Conservation (phyloP, 2,888 invertebrate genomes). For the Polymixis lichenea region DNA sequence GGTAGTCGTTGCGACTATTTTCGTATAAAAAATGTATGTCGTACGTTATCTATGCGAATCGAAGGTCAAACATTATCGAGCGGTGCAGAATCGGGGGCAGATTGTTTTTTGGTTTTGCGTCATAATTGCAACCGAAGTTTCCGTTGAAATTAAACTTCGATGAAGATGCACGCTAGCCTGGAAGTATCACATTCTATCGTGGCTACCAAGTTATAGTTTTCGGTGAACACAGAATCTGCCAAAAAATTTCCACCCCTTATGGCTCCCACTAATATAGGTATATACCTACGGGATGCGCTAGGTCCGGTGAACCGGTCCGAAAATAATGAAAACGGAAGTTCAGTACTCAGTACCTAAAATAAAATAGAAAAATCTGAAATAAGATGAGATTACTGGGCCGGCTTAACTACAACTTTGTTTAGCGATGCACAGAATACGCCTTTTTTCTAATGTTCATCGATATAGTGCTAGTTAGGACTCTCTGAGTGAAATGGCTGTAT, state of each 20-base stretch:
- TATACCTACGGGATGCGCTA: background rate
- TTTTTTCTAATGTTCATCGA: background rate
- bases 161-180: background rate
- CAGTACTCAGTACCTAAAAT: background rate
- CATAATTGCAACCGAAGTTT: background rate
- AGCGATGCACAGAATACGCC: background rate
- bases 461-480: too few relatives aligned
- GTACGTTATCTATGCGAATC: slow-evolving; percentile 1
- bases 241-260: background rate
- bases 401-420: background rate
- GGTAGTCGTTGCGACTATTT: background rate
- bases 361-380: background rate
- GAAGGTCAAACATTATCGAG: slow-evolving; percentile 2
- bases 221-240: background rate
- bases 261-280: background rate
- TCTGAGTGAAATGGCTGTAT: background rate
- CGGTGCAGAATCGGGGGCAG: background rate
- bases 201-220: background rate
- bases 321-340: background rate
- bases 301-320: background rate
- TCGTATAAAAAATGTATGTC: background rate
- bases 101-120: slow-evolving; percentile 2
- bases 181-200: background rate
- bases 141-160: background rate
- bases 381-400: background rate